phyloP scores from a whole-genome alignment of 2,888 invertebrate species.

The Drosophila paucipuncta region DNA sequence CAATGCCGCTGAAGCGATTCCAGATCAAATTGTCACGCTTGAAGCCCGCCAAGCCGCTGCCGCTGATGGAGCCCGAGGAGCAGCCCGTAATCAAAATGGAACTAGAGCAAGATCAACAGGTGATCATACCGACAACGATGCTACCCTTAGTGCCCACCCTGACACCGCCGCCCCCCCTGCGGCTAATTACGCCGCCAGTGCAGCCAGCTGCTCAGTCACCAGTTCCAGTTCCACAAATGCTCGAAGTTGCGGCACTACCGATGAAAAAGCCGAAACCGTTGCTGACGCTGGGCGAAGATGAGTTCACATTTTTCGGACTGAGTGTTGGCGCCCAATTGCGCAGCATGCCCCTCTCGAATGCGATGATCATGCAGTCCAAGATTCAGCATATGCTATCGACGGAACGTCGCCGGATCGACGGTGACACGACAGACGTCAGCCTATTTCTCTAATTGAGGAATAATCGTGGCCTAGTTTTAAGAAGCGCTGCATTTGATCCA shows the following conservation, averaged over 20 bases:
- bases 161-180: slow-evolving; percentile 30
- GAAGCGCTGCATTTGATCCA: neutral
- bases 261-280: neutral
- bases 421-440: slow-evolving; percentile 35
- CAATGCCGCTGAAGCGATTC: slow-evolving; percentile 41
- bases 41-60: slow-evolving; percentile 29
- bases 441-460: slow-evolving; percentile 7
- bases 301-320: slow-evolving; percentile 67
- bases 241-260: neutral
- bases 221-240: neutral
- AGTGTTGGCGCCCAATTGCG: slow-evolving; percentile 69
- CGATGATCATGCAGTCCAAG: slow-evolving; percentile 70
- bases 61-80: slow-evolving; percentile 21
- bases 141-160: slow-evolving; percentile 9
- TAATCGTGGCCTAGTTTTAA: neutral
- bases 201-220: neutral
- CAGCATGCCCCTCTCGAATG: slow-evolving; percentile 62
- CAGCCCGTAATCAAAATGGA: slow-evolving; percentile 29
- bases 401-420: slow-evolving; percentile 62
- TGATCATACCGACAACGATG: slow-evolving; percentile 14
- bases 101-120: slow-evolving; percentile 30
- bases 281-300: slow-evolving; percentile 51
- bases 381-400: slow-evolving; percentile 62
- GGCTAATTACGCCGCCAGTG: slow-evolving; percentile 13
- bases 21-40: slow-evolving; percentile 62